Conservation (phyloP, 2,888 invertebrate species). For the Cybosia mesomella region DNA sequence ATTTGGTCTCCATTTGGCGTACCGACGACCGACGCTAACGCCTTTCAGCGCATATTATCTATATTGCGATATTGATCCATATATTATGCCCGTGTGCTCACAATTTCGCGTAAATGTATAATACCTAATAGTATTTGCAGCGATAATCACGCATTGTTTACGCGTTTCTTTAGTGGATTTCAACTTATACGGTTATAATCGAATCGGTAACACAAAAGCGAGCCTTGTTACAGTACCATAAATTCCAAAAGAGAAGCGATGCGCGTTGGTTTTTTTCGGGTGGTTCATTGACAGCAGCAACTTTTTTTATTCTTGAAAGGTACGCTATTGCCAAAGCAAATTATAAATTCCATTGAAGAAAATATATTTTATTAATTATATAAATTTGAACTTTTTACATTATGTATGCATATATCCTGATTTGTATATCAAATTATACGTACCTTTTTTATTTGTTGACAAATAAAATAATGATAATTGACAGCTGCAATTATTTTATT, state of each 20-base stretch:
- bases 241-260: conserved; percentile 87
- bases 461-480: conserved; percentile 19
- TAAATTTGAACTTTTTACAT: background rate
- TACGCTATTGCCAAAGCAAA: conserved; percentile 62
- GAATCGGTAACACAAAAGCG: conserved; percentile 80
- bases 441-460: background rate
- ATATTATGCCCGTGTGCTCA: conserved; percentile 52
- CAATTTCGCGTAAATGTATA: conserved; percentile 61
- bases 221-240: conserved; percentile 87
- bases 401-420: background rate
- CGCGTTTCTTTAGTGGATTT: conserved; percentile 74
- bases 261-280: conserved; percentile 82
- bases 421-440: background rate
- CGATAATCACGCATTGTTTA: conserved; percentile 79
- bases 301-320: conserved; percentile 75
- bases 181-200: conserved; percentile 62
- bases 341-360: conserved; percentile 14
- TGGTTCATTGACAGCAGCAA: conserved; percentile 79
- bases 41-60: conserved; percentile 63
- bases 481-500: conserved; percentile 30
- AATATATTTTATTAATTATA: background rate
- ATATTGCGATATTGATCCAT: conserved; percentile 76
- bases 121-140: conserved; percentile 56
- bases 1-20: conserved; percentile 78
- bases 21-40: conserved; percentile 57